phyloP scores from a whole-genome alignment of 2,113 vertebrate genomes.

The Cathartes aura region DNA sequence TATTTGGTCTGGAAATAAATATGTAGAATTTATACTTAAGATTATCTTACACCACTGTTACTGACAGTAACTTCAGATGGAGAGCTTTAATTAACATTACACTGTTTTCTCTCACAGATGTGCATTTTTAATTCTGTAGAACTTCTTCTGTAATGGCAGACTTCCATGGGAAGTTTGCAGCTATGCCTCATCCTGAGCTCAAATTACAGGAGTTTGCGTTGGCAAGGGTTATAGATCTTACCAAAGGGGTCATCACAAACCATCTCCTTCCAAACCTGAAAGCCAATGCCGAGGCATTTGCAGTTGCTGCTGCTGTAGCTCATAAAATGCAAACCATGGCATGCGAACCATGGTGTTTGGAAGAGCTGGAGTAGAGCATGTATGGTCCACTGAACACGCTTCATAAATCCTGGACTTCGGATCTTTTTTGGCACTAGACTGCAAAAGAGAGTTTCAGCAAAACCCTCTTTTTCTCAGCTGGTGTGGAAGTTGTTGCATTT shows the following conservation, averaged over 20 bases:
- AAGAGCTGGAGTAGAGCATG: not conserved
- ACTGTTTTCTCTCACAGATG: not conserved
- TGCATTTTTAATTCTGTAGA: not conserved
- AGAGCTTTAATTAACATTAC: not conserved
- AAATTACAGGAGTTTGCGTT: not conserved
- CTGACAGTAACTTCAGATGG: not conserved
- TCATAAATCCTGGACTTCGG: not conserved
- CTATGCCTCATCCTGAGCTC: not conserved
- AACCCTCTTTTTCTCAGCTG: not conserved
- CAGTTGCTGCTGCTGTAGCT: not conserved
- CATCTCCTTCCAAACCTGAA: not conserved
- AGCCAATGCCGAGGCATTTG: not conserved
- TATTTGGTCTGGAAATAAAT: not conserved
- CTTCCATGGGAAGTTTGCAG: not conserved
- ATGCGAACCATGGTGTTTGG: not conserved
- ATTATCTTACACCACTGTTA: not conserved
- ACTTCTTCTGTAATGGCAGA: not conserved
- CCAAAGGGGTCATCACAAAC: not conserved
- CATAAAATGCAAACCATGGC: not conserved
- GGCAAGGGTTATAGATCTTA: not conserved
- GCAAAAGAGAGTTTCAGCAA: not conserved
- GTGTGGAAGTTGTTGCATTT: not conserved
- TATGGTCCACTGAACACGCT: not conserved
- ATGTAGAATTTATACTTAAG: not conserved
- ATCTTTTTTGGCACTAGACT: not conserved